Base-by-base conservation (phyloP, 2,797 vertebrate genomes). In the Pitangus sulphuratus region DNA sequence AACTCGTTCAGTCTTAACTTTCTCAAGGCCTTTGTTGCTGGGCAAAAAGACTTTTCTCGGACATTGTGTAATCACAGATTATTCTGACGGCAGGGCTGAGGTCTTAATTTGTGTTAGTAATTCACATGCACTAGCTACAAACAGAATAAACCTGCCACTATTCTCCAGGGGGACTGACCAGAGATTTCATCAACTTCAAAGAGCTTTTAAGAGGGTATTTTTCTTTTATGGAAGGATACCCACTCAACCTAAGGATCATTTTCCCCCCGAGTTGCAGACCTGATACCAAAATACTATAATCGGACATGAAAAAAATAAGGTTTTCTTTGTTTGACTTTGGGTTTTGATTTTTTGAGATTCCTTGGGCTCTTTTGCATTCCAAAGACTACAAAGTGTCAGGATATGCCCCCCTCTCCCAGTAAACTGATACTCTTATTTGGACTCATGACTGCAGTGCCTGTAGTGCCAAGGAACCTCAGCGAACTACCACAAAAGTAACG, bases 331-430 rank as follows among this genome's bases (percentile, higher is more conserved):
- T 79, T 85, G 16, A 42, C 3, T 80, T 78, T 18, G 18, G 7
- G 15, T 57, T 83, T 54, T 76, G 72, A 79, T 79, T 75, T 61
- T 61, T 30, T 68, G 40, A 53, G 15, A 44, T 45, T 13, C 40
- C 31, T 89, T 37, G 40, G 30, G 10, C 4, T 90, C 6, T 18
- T 13, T 12, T 48, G 9, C 3, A 9, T 71, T 60, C 12, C 31
- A 26, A 90, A 83, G 51, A 48, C 24, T 22, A 44, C n/a, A 74
- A 66, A 77, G 44, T 35, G 8, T 44, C 15, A 45, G 5, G 15
- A 11, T 50, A 72, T 8, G 4, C 8, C 5, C 5, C 1, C 2
- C 37, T 0, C 0, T 1, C 6, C 13, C 54, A 22, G 2, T 61
- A 66, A 84, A 77, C 2, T 18, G 12, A 60, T 11, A 35, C 4